A percentile compares a stretch with the other conserved stretches of the same genome.
Evolutionary conservation across 1,140 invertebrate genomes (phyloP).

Genomic region (Plodia interpunctella): DNA sequence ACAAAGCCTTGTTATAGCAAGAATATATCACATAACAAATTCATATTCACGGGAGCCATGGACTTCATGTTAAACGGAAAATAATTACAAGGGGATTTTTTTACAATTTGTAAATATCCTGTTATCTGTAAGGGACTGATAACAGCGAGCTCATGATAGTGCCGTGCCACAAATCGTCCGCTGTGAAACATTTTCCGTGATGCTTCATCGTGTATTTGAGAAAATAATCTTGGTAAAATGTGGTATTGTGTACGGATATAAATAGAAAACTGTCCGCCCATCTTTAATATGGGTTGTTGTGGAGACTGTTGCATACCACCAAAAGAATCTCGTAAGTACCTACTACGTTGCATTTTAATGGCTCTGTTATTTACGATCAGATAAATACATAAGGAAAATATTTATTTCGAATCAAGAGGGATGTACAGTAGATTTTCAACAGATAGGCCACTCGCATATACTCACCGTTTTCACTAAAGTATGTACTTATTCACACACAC

Average conservation of each 20-base stretch:
- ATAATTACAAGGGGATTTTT: neutral
- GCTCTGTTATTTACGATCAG: too few species aligned
- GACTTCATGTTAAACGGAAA: neutral
- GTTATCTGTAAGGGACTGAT: conserved; percentile 3
- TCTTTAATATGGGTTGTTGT: conserved; percentile 45
- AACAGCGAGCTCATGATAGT: neutral
- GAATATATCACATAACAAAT: neutral
- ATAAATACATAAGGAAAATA: too few species aligned
- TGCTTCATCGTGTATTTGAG: conserved; percentile 1
- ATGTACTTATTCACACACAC: too few species aligned
- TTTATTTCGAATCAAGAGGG: neutral
- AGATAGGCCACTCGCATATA: too few species aligned
- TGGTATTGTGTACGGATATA: conserved; percentile 6
- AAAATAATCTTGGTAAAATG: conserved; percentile 13
- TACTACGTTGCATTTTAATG: too few species aligned
- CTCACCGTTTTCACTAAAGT: too few species aligned
- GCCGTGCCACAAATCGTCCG: neutral
- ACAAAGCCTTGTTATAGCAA: neutral
- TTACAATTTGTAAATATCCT: neutral
- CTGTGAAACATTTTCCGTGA: conserved; percentile 9
- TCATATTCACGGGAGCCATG: neutral
- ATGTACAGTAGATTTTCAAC: too few species aligned
- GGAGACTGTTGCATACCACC: conserved; percentile 43
- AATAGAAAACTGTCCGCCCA: conserved; percentile 6
- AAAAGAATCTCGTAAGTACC: conserved; percentile 57